Evolutionary conservation across 2,797 vertebrate species (phyloP), one percentile per base, ranked within the genome.

Genomic region (Antrozous pallidus): DNA sequence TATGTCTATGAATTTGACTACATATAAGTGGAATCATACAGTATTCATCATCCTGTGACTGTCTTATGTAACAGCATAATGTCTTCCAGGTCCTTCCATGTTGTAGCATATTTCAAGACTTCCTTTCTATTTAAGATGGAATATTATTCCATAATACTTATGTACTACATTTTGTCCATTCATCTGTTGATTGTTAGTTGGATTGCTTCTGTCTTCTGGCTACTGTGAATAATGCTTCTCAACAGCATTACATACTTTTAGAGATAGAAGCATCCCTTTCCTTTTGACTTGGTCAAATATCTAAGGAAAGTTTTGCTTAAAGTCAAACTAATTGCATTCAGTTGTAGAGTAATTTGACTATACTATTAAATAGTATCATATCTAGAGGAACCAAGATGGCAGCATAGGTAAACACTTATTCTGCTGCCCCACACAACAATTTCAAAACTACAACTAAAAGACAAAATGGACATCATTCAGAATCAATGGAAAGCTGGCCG

Each of bases 221-320:
- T 83, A 2, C 61, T 38, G 22, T 87, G 28, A 88, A 22, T 51
- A 77, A 65, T 85, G 28, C 24, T 63, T 10, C 42, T 93, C 67
- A 88, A 7, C 31, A 94, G 12, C 20, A 31, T 65, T 75, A 31
- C 51, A 24, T 56, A 31, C 56, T 69, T 79, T 90, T 70, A 79
- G n/a, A 90, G 47, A n/a, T 3, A 17, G 4, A 79, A 54, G 18
- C 67, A 95, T 14, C 12, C 26, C 3, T 28, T 54, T 20, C 47
- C 14, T 94, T 95, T 91, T 69, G 28, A 65, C 17, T 73, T 22
- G 28, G 17, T 92, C 56, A 63, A 26, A 79, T 84, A 77, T 56
- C 13, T 77, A 38, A 69, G 47, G 45, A 65, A 75, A 67, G n/a
- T 88, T 92, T 88, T 81, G 56, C 67, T 80, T 94, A 83, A 88